Conservation (phyloP, 92 coral and sea anemone species). For the Parazoanthus atlanticus region DNA sequence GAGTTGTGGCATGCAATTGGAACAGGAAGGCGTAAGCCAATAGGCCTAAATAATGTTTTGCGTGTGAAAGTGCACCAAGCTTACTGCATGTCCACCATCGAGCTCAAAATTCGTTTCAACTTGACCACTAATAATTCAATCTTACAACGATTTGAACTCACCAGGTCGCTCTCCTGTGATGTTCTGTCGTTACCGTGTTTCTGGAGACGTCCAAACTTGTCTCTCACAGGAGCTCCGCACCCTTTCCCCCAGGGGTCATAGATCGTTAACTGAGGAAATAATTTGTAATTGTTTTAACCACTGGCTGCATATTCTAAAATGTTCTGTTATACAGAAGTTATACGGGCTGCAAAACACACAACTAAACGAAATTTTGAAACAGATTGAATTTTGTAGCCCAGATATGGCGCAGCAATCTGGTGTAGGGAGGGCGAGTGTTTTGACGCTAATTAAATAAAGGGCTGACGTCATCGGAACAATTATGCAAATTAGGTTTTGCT, state of each 20-base stretch:
- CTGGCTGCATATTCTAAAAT: background rate
- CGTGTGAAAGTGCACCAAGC: too few species aligned
- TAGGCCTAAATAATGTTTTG: too few species aligned
- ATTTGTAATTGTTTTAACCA: background rate
- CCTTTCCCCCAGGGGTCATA: constrained; percentile 68
- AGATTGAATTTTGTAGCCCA: too few species aligned
- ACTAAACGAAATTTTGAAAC: background rate
- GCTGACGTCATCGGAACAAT: too few species aligned
- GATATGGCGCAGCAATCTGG: background rate
- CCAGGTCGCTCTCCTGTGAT: constrained; percentile 10
- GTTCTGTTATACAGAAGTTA: background rate
- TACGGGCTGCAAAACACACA: background rate
- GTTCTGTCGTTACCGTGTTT: constrained; percentile 22
- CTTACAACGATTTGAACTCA: background rate
- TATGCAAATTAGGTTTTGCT: too few species aligned
- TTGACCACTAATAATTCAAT: background rate
- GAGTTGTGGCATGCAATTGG: too few species aligned
- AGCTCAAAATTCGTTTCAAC: too few species aligned
- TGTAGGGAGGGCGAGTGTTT: background rate
- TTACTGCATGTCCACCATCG: too few species aligned
- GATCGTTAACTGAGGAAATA: constrained; percentile 9
- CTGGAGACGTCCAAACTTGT: constrained; percentile 43
- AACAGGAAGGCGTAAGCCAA: too few species aligned
- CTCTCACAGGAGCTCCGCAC: constrained; percentile 53
- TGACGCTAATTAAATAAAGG: too few species aligned